Base-by-base conservation (phyloP, 2,888 invertebrate species). In the Galerucella pusilla region DNA sequence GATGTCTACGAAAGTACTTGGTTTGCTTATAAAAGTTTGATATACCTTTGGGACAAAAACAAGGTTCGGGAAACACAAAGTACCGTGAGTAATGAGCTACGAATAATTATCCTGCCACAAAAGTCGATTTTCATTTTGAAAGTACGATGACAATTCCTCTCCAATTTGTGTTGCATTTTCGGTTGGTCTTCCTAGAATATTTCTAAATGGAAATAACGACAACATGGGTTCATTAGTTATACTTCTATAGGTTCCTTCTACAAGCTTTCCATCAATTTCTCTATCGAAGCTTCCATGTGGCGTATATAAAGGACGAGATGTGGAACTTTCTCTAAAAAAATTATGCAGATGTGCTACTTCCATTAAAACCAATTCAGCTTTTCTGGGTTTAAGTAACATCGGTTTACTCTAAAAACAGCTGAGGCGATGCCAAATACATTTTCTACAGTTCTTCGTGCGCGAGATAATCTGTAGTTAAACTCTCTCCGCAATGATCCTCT, bases 261-360 rank as follows among this genome's bases (percentile, higher is more conserved):
- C 20, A 20, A 20, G 20, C 20, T 20, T 73, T 72, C 71, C 49
- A 74, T 80, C 77, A 63, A 45, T 74, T 75, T 68, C 59, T 57
- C 3, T 42, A 59, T 83, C 82, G 68, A 82, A 81, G 28, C 59
- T 73, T 67, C 77, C 80, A 20, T 68, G 71, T 71, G 81, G 78
- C 68, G 79, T 64, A 64, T 81, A 80, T 75, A 80, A 49, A 75
- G 1, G 20, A 20, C 20, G 20, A 20, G 20, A 20, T 20, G 20
- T 20, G 69, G 71, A 61, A 73, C 77, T 79, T 76, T 79, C 75
- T 65, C 79, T 73, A 69, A 82, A 76, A 71, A 79, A 82, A 74
- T 83, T 82, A 72, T 83, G 81, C 60, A 82, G 78, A 78, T 81
- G 74, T 45, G 64, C 65, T 66, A 59, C 66, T 16, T 76, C 67